phyloP scores from a whole-genome alignment of 2,113 vertebrate species.

The Sprattus sprattus region DNA sequence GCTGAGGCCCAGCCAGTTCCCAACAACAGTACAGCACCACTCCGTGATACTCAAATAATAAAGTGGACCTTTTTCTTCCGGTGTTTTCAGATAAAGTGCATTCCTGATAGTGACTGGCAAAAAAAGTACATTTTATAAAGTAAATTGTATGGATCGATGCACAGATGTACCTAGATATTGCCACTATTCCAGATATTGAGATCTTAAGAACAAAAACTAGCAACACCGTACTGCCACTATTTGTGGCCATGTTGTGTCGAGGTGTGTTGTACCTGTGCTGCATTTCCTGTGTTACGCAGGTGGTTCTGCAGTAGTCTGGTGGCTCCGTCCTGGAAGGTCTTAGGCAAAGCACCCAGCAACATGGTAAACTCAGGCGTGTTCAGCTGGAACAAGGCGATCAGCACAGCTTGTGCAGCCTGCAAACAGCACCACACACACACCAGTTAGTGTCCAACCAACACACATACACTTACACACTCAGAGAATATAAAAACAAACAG shows the following conservation, averaged over 20 bases:
- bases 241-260: background rate
- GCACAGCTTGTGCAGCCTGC: constrained; percentile 92
- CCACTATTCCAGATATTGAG: no score
- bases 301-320: constrained; percentile 96
- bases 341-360: constrained; percentile 93
- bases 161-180: no score
- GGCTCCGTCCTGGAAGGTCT: constrained; percentile 97
- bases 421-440: constrained; percentile 41
- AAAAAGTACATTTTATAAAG: no score
- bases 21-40: no score
- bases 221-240: background rate
- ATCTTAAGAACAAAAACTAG: background rate
- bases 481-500: background rate
- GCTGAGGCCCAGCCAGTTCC: no score
- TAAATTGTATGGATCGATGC: no score
- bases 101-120: no score
- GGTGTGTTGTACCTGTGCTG: constrained; percentile 79
- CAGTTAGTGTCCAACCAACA: constrained; percentile 24
- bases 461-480: constrained; percentile 9
- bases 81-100: no score
- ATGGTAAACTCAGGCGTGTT: constrained; percentile 98
- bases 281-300: constrained; percentile 87
- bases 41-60: no score
- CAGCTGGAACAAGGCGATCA: constrained; percentile 94
- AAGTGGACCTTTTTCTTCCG: no score